phyloP scores from a whole-genome alignment of 2,113 vertebrate species.

The Pao palembangensis region DNA sequence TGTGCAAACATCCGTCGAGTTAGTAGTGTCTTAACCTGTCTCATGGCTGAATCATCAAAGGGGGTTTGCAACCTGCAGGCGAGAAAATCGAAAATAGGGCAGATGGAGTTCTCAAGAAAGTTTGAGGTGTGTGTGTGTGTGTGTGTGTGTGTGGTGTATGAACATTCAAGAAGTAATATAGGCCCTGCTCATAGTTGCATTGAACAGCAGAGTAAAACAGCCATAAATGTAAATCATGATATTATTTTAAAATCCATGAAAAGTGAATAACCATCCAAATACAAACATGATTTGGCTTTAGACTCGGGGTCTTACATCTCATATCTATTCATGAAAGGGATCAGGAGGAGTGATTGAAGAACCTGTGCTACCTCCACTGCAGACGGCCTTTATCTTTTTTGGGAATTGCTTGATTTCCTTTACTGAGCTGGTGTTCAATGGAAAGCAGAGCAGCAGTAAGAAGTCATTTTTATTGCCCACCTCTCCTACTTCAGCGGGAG shows the following conservation, averaged over 20 bases:
- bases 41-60: conserved; percentile 40
- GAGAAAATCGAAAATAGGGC: neutral
- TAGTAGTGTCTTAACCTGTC: conserved; percentile 39
- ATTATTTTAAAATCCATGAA: conserved; percentile 41
- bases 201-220: conserved; percentile 14
- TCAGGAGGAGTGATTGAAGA: conserved; percentile 58
- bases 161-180: neutral
- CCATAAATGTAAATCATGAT: conserved; percentile 53
- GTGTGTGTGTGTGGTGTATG: neutral
- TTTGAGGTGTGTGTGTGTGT: neutral
- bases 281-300: conserved; percentile 51
- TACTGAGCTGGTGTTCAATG: conserved; percentile 21
- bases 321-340: conserved; percentile 74
- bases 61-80: conserved; percentile 27
- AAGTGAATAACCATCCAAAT: conserved; percentile 57
- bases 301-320: conserved; percentile 46
- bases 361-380: conserved; percentile 29
- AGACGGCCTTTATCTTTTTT: conserved; percentile 39
- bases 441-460: conserved; percentile 5
- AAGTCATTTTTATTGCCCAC: conserved; percentile 10
- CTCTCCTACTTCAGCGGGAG: conserved; percentile 5
- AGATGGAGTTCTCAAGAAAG: conserved; percentile 5
- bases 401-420: conserved; percentile 49
- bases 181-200: neutral
- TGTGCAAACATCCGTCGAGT: conserved; percentile 61